Base-by-base conservation (phyloP, 1,140 invertebrate genomes). In the Drosophila parvula region DNA sequence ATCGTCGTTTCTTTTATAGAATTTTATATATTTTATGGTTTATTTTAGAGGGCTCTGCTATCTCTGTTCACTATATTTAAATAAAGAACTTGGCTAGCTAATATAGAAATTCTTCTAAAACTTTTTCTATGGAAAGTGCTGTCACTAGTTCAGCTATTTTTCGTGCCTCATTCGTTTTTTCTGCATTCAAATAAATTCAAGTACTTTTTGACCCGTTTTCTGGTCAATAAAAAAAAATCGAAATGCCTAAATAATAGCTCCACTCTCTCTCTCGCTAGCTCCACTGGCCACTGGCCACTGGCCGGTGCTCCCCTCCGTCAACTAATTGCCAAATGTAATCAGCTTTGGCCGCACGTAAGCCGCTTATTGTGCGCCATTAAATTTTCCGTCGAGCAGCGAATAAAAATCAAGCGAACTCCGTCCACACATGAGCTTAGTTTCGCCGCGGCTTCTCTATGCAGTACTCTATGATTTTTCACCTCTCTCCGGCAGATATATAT, bases 291-390 rank as follows among this genome's bases (percentile, higher is more conserved):
- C 10, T 62, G 57, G 34, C 41, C 58, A 62, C 3, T 36, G 38
- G 11, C 22, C 30, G 36, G 41, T 14, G 11, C 61, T 36, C 34
- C 28, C 27, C 75, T 63, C 79, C 88, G 79, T 68, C 82, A 82
- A 86, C 82, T 86, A 86, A 86, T 86, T 86, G 83, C 76, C 75
- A 86, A 88, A 82, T 82, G 83, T 86, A 88, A 86, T 86, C 83
- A 88, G 82, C 82, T 86, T 86, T 86, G 60, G 65, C 43, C 63
- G 41, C 70, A 79, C 79, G 56, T 85, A 85, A 85, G 83, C 83
- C 74, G 82, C 83, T 85, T 85, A 85, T 79, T 88, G 79, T 88
- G 79, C 62, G 68, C 83, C 82, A 88, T 86, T 79, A 88, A 55
- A 79, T 88, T 79, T 88, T 69, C 63, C 51, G 34, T 62, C 67